Evolutionary conservation across 2,888 invertebrate genomes (phyloP).

Genomic region (Oligia latruncula): DNA sequence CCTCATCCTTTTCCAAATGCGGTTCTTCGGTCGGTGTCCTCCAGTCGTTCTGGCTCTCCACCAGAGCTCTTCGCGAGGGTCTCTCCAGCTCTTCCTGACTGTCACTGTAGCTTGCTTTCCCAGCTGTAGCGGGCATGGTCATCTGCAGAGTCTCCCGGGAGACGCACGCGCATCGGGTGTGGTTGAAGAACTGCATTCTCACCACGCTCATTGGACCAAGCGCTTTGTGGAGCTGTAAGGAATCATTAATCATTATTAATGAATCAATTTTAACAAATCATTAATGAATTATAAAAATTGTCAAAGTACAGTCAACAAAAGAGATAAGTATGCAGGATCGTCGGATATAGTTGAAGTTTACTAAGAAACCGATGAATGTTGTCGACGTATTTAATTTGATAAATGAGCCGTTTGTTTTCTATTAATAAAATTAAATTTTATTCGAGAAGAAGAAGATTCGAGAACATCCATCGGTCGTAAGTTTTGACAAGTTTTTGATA

Average conservation of each 20-base stretch:
- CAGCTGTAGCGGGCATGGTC: slow-evolving; percentile 65
- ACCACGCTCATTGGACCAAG: slow-evolving; percentile 77
- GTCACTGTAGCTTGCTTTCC: slow-evolving; percentile 64
- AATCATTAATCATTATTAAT: too few species aligned
- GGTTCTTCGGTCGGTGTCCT: slow-evolving; percentile 78
- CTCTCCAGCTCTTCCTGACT: slow-evolving; percentile 63
- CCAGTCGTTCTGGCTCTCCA: slow-evolving; percentile 76
- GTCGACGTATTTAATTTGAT: too few species aligned
- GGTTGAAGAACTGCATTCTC: slow-evolving; percentile 84
- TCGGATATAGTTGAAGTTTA: too few species aligned
- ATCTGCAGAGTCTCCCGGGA: slow-evolving; percentile 77
- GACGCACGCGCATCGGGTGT: slow-evolving; percentile 85
- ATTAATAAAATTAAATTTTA: too few species aligned
- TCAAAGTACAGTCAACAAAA: too few species aligned
- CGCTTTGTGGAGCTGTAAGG: slow-evolving; percentile 81
- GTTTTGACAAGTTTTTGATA: too few species aligned
- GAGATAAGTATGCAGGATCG: too few species aligned
- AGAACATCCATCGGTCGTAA: too few species aligned
- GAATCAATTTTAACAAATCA: too few species aligned
- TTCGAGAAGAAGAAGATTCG: too few species aligned
- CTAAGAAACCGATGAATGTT: too few species aligned
- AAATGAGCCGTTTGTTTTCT: too few species aligned
- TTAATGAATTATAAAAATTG: not conserved
- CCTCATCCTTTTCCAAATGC: slow-evolving; percentile 73
- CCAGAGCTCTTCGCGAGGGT: slow-evolving; percentile 54